These are phyloP conservation scores for Cryptus armator DNA, from an alignment of 2,888 invertebrate species.

Conservation along the genomic window DNA sequence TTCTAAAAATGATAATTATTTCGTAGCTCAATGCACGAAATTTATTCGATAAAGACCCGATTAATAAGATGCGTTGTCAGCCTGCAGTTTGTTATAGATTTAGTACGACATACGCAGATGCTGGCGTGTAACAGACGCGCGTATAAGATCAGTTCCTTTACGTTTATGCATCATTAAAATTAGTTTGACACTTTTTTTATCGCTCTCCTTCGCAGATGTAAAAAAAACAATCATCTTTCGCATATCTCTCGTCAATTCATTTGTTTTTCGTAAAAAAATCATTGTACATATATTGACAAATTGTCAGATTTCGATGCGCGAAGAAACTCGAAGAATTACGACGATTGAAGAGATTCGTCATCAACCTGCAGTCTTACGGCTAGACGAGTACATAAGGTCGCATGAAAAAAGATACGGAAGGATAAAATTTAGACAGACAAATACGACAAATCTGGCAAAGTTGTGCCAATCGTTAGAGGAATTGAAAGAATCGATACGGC, in stretches of 20 bases:
- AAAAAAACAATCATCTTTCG: background rate
- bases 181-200: background rate
- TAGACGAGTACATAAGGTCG: slow-evolving; percentile 59
- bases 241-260: background rate
- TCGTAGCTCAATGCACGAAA: too few species aligned
- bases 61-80: too few species aligned
- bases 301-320: slow-evolving; percentile 34
- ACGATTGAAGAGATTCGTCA: slow-evolving; percentile 9
- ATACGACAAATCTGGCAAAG: slow-evolving; percentile 16
- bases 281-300: slow-evolving; percentile 1
- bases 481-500: slow-evolving; percentile 46
- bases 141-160: background rate
- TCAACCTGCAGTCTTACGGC: slow-evolving; percentile 40
- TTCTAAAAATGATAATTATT: too few species aligned
- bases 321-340: background rate
- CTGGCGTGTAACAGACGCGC: too few species aligned
- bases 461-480: slow-evolving; percentile 52
- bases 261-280: background rate
- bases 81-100: too few species aligned
- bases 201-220: too few species aligned
- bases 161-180: background rate
- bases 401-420: slow-evolving; percentile 49
- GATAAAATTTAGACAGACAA: slow-evolving; percentile 15
- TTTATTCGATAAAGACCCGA: too few species aligned
- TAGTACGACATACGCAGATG: too few species aligned